These are phyloP conservation scores for Drosophila seguyi DNA, from an alignment of 1,140 invertebrate species.

Conservation along the genomic window DNA sequence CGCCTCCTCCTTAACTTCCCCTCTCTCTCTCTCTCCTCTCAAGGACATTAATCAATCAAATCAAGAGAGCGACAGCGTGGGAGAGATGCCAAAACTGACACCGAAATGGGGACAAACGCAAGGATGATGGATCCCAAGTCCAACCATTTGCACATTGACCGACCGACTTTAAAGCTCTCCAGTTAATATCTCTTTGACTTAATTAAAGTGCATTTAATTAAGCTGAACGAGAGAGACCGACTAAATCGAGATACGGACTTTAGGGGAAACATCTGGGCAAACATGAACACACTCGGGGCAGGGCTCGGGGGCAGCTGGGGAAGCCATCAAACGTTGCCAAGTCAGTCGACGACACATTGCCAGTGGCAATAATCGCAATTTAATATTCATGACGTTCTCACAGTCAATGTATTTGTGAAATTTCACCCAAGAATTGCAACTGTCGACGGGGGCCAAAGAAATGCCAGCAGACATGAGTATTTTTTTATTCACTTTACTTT, in stretches of 20 bases:
- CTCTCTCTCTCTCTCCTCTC: not conserved
- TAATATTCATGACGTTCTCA: slow-evolving; percentile 79
- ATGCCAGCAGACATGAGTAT: slow-evolving; percentile 20
- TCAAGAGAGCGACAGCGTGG: slow-evolving; percentile 3
- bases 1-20: not conserved
- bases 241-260: slow-evolving; percentile 16
- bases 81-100: slow-evolving; percentile 16
- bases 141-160: slow-evolving; percentile 37
- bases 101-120: slow-evolving; percentile 1
- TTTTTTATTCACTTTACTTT: slow-evolving; percentile 40
- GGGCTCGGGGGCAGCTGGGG: not conserved
- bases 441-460: slow-evolving; percentile 32
- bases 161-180: slow-evolving; percentile 37
- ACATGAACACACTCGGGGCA: slow-evolving; percentile 6
- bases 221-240: slow-evolving; percentile 38
- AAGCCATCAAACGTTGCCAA: slow-evolving; percentile 32
- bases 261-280: slow-evolving; percentile 24
- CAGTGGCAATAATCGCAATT: slow-evolving; percentile 81
- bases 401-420: slow-evolving; percentile 79
- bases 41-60: slow-evolving; percentile 65
- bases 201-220: slow-evolving; percentile 76
- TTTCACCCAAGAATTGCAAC: slow-evolving; percentile 58
- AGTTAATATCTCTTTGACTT: slow-evolving; percentile 65
- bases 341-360: slow-evolving; percentile 58
- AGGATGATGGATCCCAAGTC: not conserved